Conservation (phyloP, 1,140 invertebrate species). For the Calosoma granatense region DNA sequence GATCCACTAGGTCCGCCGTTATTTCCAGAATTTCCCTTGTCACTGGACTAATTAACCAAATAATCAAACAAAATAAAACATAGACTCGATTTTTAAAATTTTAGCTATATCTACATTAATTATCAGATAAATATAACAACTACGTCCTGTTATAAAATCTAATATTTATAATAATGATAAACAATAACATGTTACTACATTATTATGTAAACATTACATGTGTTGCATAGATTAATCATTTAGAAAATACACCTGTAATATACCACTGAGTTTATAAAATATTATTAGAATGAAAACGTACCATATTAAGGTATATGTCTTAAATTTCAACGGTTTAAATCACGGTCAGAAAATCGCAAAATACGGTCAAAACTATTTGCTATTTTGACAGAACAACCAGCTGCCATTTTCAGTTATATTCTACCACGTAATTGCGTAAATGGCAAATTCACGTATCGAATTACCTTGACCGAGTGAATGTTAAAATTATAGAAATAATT, state of each 20-base stretch:
- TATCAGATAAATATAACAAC: not conserved
- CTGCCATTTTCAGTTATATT: conserved; percentile 1
- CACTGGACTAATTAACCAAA: not conserved
- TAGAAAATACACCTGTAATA: too few relatives aligned
- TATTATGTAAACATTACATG: not conserved
- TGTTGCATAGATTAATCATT: too few relatives aligned
- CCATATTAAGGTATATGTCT: not conserved
- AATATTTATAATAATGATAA: not conserved
- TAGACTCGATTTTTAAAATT: too few relatives aligned
- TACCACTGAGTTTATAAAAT: too few relatives aligned
- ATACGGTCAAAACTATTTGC: not conserved
- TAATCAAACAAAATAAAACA: too few relatives aligned
- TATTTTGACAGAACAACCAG: not conserved
- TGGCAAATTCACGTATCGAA: too few relatives aligned
- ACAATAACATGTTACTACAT: not conserved
- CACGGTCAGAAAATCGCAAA: conserved; percentile 3
- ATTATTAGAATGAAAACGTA: not conserved
- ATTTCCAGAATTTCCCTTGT: not conserved
- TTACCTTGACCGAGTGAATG: too few relatives aligned
- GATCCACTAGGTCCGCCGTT: conserved; percentile 18
- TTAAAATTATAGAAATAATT: too few relatives aligned
- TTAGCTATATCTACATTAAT: too few relatives aligned
- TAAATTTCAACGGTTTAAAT: not conserved
- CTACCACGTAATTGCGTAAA: too few relatives aligned
- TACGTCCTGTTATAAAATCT: not conserved